Evolutionary conservation across 2,113 vertebrate species (phyloP), one percentile per base, ranked within the genome.

Genomic region (Hemiprocne comata): DNA sequence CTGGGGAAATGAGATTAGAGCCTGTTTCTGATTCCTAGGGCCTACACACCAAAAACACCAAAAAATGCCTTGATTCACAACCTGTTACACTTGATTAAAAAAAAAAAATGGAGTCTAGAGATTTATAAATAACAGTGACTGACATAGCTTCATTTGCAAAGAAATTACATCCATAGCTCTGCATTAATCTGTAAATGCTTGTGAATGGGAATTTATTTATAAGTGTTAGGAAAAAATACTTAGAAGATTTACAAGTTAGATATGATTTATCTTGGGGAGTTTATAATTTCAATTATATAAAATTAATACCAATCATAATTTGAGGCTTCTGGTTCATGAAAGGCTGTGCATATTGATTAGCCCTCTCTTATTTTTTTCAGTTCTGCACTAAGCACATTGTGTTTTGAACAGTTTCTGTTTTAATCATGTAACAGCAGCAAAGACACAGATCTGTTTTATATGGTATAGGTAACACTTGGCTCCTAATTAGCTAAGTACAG

Each of bases 261-360:
- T 44, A 67, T 38, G 44, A 90, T 95, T 96, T 80, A 94, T 96
- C 57, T 53, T 29, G 25, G 57, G 25, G 57, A 57, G 40, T 87
- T 91, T 81, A 78, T 81, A 0, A 89, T 92, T 92, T 88, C 75
- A 90, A 67, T 96, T 80, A 78, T 53, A 69, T 65, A 46, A 29
- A 84, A 90, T 94, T 95, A 96, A 96, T 97, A 95, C 10, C 40
- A 80, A 34, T 29, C 42, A 57, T 88, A 71, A 90, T 91, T 81
- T 80, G 72, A 88, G 44, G 71, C 8, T 80, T 93, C 67, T 88
- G 34, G 33, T 15, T 86, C n/a, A 34, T 65, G 65, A 83, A 85
- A 89, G n/a, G 6, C 55, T 90, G 33, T 81, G 81, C 48, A 57
- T 62, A 33, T 69, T 84, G 88, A 86, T 89, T 79, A 83, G 33